Base-by-base conservation (phyloP, 2,888 invertebrate genomes). In the Ectemnius cavifrons region DNA sequence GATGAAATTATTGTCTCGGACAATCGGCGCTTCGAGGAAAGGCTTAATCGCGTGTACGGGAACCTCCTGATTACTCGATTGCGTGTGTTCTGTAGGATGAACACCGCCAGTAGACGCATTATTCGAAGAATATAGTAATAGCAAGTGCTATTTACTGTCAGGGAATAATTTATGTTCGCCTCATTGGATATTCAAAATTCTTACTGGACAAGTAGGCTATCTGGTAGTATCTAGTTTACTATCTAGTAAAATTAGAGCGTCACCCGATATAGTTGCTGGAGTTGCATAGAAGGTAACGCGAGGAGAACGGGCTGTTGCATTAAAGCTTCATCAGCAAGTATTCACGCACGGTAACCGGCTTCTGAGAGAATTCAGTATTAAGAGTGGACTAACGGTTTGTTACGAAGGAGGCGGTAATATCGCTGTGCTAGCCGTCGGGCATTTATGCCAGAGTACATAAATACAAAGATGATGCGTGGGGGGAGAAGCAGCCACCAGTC, bases 341-440 rank as follows among this genome's bases (percentile, higher is more conserved):
- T 37, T 57, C 60, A 46, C n/a, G 49, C 27, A 46, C 52, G 63
- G 63, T 60, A 73, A 77, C 63, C 60, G 62, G 63, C 70, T 70
- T 64, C 80, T 71, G 67, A 64, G 68, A 49, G 65, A 69, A 65
- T 73, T 61, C 63, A 52, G 65, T 66, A 71, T 73, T 70, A 73
- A 74, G 69, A 74, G 71, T 80, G 67, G 46, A 56, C 61, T 65
- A 73, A 78, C 68, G 75, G 71, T 80, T 80, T 67, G 75, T 67
- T 75, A 68, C 67, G 75, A 61, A 63, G 66, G 61, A 70, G 75
- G 58, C 67, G 68, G 72, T 77, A 75, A 77, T 73, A 80, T 80
- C 65, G 67, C 63, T 59, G 68, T 63, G 78, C 80, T 66, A 37
- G 37, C 37, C 37, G 37, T 18, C 63, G 16, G 70, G 81, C 75